Evolutionary conservation across 2,888 invertebrate species (phyloP).

Genomic region (Epinotia brunnichana): DNA sequence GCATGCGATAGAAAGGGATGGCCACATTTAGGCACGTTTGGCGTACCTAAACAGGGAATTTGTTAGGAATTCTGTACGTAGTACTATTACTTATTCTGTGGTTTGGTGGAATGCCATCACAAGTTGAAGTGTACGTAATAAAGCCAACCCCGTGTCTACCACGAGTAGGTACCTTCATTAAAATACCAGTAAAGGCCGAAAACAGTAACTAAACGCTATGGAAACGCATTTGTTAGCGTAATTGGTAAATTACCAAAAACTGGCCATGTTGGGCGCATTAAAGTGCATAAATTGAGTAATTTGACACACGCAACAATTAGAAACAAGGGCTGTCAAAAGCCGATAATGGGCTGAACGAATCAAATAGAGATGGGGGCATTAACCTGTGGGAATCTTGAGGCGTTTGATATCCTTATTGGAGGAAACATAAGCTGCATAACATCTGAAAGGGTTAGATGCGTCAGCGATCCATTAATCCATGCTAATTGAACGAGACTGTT

Average conservation of each 20-base stretch:
- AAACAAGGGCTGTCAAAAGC: slow-evolving; percentile 24
- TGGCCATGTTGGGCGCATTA: slow-evolving; percentile 29
- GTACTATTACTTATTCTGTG: too few relatives aligned
- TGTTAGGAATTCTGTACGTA: too few relatives aligned
- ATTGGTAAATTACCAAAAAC: slow-evolving; percentile 40
- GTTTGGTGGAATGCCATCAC: neutral
- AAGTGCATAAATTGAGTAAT: slow-evolving; percentile 40
- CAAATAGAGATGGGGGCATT: slow-evolving; percentile 18
- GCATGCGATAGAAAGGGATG: too few relatives aligned
- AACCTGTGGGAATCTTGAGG: slow-evolving; percentile 15
- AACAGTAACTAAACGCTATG: slow-evolving; percentile 31
- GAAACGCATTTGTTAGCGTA: slow-evolving; percentile 34
- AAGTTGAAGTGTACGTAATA: neutral
- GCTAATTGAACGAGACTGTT: too few relatives aligned
- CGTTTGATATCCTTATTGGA: slow-evolving; percentile 20
- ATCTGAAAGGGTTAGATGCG: too few relatives aligned
- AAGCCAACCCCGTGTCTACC: slow-evolving; percentile 1
- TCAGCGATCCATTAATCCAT: too few relatives aligned
- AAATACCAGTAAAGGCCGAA: slow-evolving; percentile 30
- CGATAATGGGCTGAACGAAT: slow-evolving; percentile 11
- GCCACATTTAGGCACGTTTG: too few relatives aligned
- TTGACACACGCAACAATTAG: slow-evolving; percentile 42
- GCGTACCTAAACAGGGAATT: too few relatives aligned
- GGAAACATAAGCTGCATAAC: too few relatives aligned
- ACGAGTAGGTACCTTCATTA: slow-evolving; percentile 24